phyloP scores from a whole-genome alignment of 2,888 invertebrate species.

The Callyntrura sp. region DNA sequence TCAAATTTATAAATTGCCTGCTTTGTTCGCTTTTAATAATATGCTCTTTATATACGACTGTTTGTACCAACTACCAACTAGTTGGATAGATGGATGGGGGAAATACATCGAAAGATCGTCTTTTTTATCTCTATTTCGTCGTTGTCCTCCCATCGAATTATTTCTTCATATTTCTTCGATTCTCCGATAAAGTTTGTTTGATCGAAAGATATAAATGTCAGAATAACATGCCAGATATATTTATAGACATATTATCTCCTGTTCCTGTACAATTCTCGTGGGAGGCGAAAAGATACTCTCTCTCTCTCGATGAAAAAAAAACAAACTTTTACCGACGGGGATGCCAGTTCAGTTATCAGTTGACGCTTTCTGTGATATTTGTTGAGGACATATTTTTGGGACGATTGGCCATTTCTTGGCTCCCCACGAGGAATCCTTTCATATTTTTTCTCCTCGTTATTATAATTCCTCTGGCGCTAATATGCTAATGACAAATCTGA shows the following conservation, averaged over 20 bases:
- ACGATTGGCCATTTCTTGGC: constrained; percentile 6
- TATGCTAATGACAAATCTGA: constrained; percentile 43
- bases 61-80: neutral
- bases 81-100: neutral
- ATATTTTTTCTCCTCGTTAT: constrained; percentile 9
- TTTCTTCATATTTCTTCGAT: neutral
- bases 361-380: neutral
- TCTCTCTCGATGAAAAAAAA: constrained; percentile 6
- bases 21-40: constrained; percentile 1
- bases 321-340: constrained; percentile 1
- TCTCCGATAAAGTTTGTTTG: constrained; percentile 13
- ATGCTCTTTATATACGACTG: constrained; percentile 30
- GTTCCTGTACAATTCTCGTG: neutral
- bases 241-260: neutral
- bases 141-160: constrained; percentile 1
- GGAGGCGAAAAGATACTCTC: neutral
- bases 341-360: neutral
- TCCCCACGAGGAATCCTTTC: neutral
- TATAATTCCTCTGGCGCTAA: neutral
- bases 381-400: neutral
- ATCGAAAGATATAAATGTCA: neutral
- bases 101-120: too few species aligned
- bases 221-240: neutral
- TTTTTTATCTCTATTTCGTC: neutral
- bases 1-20: constrained; percentile 41